These are phyloP conservation scores for Macrosoma leucophasiata DNA, from an alignment of 2,888 invertebrate species.

Conservation along the genomic window DNA sequence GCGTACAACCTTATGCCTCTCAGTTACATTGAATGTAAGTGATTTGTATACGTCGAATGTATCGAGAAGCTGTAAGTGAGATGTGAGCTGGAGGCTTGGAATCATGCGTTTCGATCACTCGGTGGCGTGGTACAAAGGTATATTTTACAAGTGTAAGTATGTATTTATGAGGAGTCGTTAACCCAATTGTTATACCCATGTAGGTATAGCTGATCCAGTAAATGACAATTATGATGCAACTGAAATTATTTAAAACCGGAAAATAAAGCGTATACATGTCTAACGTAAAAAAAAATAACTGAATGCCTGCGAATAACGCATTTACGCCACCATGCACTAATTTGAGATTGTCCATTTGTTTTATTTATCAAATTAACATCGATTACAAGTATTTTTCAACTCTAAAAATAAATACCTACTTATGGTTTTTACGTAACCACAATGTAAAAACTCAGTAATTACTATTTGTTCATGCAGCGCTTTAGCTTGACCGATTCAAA, in stretches of 20 bases:
- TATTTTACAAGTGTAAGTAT: constrained; percentile 65
- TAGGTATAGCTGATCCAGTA: constrained; percentile 22
- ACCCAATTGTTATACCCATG: constrained; percentile 31
- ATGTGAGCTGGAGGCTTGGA: constrained; percentile 74
- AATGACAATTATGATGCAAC: constrained; percentile 27
- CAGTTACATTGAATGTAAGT: constrained; percentile 66
- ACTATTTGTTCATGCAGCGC: constrained; percentile 57
- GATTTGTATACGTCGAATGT: constrained; percentile 62
- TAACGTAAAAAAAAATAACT: constrained; percentile 21
- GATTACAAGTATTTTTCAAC: constrained; percentile 28
- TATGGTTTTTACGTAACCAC: too few relatives aligned
- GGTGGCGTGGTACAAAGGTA: constrained; percentile 72
- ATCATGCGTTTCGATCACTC: constrained; percentile 74
- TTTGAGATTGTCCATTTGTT: constrained; percentile 17
- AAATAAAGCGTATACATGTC: constrained; percentile 28
- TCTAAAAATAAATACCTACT: too few relatives aligned
- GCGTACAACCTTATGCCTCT: constrained; percentile 66
- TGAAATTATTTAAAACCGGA: constrained; percentile 21
- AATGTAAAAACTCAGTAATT: too few relatives aligned
- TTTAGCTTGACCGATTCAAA: constrained; percentile 54
- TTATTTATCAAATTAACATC: constrained; percentile 10
- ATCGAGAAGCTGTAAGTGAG: constrained; percentile 73
- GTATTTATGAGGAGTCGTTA: constrained; percentile 52
- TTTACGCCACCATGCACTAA: constrained; percentile 50
- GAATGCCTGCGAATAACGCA: constrained; percentile 21